phyloP scores from a whole-genome alignment of 2,888 invertebrate species.

The Boloria selene region DNA sequence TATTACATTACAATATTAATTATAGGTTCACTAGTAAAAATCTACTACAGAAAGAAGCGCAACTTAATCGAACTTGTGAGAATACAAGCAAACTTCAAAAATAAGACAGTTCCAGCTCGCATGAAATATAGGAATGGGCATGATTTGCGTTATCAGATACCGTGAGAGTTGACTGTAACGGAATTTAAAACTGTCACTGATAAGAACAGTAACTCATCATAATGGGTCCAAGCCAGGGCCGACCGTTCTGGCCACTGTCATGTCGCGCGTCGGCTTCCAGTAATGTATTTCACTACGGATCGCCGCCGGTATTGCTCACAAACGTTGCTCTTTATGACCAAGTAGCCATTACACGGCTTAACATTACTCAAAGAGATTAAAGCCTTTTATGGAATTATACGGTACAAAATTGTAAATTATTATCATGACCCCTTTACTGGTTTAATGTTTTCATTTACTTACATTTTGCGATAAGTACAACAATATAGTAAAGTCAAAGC shows the following conservation, averaged over 20 bases:
- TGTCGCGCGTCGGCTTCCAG: conserved; percentile 38
- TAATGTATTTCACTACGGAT: conserved; percentile 35
- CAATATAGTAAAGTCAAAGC: not conserved
- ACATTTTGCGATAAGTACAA: not conserved
- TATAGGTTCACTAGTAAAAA: conserved; percentile 2
- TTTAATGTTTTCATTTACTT: conserved; percentile 16
- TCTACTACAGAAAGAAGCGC: not conserved
- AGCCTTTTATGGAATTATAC: conserved; percentile 23
- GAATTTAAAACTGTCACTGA: conserved; percentile 63
- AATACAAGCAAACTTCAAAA: conserved; percentile 25
- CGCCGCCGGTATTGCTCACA: conserved; percentile 28
- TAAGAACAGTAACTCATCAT: conserved; percentile 62
- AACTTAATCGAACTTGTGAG: conserved; percentile 9
- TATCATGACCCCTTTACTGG: not conserved
- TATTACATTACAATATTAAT: not conserved
- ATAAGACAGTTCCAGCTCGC: conserved; percentile 21
- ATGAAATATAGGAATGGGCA: conserved; percentile 26
- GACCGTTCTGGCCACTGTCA: conserved; percentile 42
- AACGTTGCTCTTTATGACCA: conserved; percentile 29
- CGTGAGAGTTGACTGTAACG: conserved; percentile 48
- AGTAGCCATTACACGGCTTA: conserved; percentile 31
- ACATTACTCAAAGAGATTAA: conserved; percentile 33
- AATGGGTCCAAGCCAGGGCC: conserved; percentile 50
- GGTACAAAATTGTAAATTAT: conserved; percentile 24
- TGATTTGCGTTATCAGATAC: conserved; percentile 48